phyloP scores from a whole-genome alignment of 2,888 invertebrate species.

The Microctonus hyperodae region DNA sequence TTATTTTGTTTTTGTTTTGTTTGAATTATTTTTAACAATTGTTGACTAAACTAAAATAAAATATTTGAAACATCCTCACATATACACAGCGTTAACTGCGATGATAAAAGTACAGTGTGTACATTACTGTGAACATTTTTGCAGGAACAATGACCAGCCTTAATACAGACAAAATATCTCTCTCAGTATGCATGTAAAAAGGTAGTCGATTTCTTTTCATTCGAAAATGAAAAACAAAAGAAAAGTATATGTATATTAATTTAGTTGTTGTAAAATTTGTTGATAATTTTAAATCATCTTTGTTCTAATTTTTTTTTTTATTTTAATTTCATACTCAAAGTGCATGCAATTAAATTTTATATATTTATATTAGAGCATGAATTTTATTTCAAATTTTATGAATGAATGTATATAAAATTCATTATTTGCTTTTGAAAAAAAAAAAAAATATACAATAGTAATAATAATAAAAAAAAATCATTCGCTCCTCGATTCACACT shows the following conservation, averaged over 20 bases:
- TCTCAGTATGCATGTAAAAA: conserved; percentile 52
- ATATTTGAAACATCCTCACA: background rate
- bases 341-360: background rate
- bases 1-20: background rate
- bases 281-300: background rate
- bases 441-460: too few species aligned
- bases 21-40: conserved; percentile 33
- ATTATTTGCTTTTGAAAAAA: too few species aligned
- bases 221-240: background rate
- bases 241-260: conserved; percentile 15
- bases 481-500: background rate
- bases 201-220: conserved; percentile 42
- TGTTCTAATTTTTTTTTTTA: background rate
- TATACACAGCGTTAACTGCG: background rate
- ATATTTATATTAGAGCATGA: background rate
- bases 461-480: background rate
- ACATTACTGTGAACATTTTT: conserved; percentile 42
- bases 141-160: conserved; percentile 52
- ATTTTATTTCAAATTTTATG: background rate
- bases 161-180: conserved; percentile 49
- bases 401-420: background rate
- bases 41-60: conserved; percentile 36
- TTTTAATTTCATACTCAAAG: background rate
- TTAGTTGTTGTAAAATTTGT: background rate
- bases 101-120: conserved; percentile 3